These are phyloP conservation scores for Campylorhamphus procurvoides DNA, from an alignment of 2,113 vertebrate species.

Conservation along the genomic window DNA sequence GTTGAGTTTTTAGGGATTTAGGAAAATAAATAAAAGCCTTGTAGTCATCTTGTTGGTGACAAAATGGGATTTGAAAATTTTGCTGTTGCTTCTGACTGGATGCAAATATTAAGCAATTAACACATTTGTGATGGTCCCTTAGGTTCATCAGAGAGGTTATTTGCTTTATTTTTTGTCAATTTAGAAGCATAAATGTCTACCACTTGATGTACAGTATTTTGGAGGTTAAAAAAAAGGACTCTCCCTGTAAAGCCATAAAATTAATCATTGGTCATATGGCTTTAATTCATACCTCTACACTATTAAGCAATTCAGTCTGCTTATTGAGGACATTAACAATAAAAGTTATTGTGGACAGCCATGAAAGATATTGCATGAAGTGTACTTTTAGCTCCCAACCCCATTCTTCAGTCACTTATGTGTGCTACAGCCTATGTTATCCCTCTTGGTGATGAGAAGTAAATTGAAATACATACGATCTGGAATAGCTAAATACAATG, in stretches of 20 bases:
- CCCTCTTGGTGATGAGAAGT: neutral
- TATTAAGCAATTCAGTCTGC: neutral
- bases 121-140: neutral
- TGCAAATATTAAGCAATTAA: neutral
- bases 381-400: neutral
- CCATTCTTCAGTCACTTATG: neutral
- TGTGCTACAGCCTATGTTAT: neutral
- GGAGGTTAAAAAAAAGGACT: neutral
- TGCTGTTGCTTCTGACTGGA: neutral
- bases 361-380: fast-evolving
- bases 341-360: neutral
- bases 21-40: neutral
- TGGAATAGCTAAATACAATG: neutral
- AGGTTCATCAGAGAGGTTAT: neutral
- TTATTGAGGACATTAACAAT: neutral
- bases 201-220: neutral
- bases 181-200: neutral
- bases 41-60: neutral
- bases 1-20: neutral
- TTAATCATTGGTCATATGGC: neutral
- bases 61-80: neutral
- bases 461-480: neutral
- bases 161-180: neutral
- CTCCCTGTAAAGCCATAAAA: neutral
- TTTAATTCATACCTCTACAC: neutral